Evolutionary conservation across 1,140 invertebrate species (phyloP).

Genomic region (Luehdorfia chinensis): DNA sequence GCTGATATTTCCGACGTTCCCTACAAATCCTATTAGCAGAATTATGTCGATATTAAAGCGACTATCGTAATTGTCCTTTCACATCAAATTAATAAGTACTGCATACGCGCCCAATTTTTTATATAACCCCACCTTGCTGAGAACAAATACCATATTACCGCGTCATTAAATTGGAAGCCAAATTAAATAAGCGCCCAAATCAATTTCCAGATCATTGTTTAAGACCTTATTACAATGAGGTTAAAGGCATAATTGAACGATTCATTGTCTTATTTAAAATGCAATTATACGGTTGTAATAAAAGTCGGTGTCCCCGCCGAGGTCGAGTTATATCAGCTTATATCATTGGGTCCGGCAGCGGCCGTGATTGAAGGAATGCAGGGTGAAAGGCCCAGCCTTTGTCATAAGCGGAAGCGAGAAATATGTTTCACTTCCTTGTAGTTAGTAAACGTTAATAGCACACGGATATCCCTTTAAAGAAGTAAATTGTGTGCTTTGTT

Average conservation of each 20-base stretch:
- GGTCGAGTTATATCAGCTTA: constrained; percentile 39
- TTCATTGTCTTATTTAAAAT: background rate
- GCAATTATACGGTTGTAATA: constrained; percentile 1
- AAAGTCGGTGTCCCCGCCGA: constrained; percentile 21
- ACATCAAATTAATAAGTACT: constrained; percentile 3
- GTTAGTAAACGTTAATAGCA: constrained; percentile 4
- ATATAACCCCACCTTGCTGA: background rate
- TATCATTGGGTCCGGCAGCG: constrained; percentile 40
- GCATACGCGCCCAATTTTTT: constrained; percentile 2
- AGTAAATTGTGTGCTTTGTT: background rate
- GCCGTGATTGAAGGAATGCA: constrained; percentile 44
- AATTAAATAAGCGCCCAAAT: background rate
- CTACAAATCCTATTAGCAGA: too few relatives aligned
- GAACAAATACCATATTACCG: constrained; percentile 1
- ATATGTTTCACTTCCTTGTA: constrained; percentile 3
- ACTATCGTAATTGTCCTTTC: background rate
- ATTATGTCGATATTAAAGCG: too few relatives aligned
- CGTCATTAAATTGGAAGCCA: constrained; percentile 5
- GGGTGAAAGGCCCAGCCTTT: constrained; percentile 38
- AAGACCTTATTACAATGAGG: background rate
- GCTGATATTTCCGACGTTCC: too few relatives aligned
- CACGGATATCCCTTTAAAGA: constrained; percentile 5
- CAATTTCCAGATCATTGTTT: background rate
- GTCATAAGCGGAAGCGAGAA: constrained; percentile 30
- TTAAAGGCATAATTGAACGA: background rate